Evolutionary conservation across 2,888 invertebrate species (phyloP).

Genomic region (Eugnorisma glareosa): DNA sequence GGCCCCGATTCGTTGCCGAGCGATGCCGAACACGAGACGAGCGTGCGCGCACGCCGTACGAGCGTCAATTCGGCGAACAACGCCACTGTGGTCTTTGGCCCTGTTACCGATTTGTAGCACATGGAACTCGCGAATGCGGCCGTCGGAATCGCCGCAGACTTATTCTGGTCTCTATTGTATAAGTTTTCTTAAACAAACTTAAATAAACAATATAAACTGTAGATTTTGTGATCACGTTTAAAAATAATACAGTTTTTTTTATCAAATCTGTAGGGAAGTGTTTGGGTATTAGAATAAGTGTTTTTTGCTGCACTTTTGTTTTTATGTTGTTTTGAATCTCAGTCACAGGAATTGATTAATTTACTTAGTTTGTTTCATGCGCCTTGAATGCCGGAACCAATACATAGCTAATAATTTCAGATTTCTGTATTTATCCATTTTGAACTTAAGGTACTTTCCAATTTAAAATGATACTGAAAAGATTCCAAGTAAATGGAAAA

Average conservation of each 20-base stretch:
- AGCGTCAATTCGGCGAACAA: conserved; percentile 83
- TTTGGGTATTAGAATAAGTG: conserved; percentile 45
- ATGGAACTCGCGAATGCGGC: conserved; percentile 75
- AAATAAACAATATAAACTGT: conserved; percentile 20
- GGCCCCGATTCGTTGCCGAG: conserved; percentile 86
- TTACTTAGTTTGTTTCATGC: conserved; percentile 8
- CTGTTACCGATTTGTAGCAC: conserved; percentile 91
- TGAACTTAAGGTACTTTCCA: not conserved
- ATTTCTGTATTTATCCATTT: not conserved
- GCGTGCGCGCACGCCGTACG: conserved; percentile 78
- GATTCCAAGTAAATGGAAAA: not conserved
- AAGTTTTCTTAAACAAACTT: conserved; percentile 69
- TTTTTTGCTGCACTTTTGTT: conserved; percentile 48
- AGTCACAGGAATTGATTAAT: conserved; percentile 53
- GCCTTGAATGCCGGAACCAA: not conserved
- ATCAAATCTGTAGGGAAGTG: conserved; percentile 5
- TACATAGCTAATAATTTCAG: not conserved
- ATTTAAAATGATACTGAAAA: not conserved
- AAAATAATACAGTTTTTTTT: conserved; percentile 27
- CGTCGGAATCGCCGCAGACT: conserved; percentile 77
- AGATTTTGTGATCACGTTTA: conserved; percentile 51
- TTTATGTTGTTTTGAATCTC: conserved; percentile 60
- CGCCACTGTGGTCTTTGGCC: conserved; percentile 90
- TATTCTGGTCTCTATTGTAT: conserved; percentile 78
- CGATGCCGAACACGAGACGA: conserved; percentile 84